Percentiles rank a stretch among this genome's conserved stretches.
phyloP scores from a whole-genome alignment of 2,888 invertebrate species.

The Chrysomela aeneicollis region DNA sequence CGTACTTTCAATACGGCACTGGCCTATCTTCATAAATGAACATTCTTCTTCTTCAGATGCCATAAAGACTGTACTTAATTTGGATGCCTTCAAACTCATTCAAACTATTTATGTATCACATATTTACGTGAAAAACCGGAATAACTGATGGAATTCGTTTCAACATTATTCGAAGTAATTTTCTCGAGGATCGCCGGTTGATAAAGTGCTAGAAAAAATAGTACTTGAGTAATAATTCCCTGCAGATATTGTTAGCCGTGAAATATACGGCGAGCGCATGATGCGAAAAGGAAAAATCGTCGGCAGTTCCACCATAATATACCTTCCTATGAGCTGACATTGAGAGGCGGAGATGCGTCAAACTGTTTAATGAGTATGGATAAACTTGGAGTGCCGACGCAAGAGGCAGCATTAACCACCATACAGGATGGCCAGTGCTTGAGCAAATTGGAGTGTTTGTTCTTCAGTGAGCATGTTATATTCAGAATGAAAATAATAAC shows the following conservation, averaged over 20 bases:
- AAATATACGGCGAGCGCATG: not conserved
- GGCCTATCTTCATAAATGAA: no score
- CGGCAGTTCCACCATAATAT: not conserved
- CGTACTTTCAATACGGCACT: no score
- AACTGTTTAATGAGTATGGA: constrained; percentile 5
- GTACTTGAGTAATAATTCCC: not conserved
- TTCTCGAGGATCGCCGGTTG: not conserved
- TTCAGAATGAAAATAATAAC: no score
- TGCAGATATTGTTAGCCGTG: constrained; percentile 3
- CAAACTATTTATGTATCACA: not conserved
- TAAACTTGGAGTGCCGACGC: not conserved
- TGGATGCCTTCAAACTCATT: not conserved
- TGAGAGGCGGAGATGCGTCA: constrained; percentile 5
- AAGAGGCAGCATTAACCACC: not conserved
- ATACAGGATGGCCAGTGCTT: not conserved
- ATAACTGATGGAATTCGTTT: not conserved
- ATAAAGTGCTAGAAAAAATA: constrained; percentile 2
- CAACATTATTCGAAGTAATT: not conserved
- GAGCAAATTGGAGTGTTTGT: no score
- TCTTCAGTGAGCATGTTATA: no score
- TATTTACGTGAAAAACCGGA: not conserved
- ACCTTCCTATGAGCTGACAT: not conserved
- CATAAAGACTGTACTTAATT: no score
- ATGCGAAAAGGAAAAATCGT: constrained; percentile 1
- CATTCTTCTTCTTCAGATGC: no score